Conservation (phyloP, 2,113 vertebrate species). For the Podarcis raffonei region DNA sequence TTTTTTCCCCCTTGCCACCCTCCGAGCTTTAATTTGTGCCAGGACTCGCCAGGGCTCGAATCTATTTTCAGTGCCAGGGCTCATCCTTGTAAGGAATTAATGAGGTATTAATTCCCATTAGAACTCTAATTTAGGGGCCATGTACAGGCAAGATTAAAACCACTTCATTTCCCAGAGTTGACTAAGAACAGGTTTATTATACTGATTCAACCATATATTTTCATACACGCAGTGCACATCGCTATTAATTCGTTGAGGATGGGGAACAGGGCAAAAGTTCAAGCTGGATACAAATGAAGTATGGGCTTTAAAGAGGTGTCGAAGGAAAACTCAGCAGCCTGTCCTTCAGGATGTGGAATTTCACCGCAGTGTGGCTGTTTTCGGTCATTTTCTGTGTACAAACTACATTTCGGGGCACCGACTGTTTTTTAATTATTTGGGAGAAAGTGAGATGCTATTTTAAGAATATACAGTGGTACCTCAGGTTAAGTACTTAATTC, state of each 20-base stretch:
- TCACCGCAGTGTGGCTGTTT: too few relatives aligned
- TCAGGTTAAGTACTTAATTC: too few relatives aligned
- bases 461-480: too few relatives aligned
- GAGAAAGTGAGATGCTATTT: too few relatives aligned
- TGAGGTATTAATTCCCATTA: constrained; percentile 41
- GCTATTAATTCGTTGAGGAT: not conserved
- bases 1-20: not conserved
- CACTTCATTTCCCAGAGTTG: constrained; percentile 18
- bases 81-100: constrained; percentile 36
- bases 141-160: constrained; percentile 33
- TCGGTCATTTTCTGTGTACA: too few relatives aligned
- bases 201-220: constrained; percentile 18
- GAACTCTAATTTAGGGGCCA: constrained; percentile 34
- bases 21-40: not conserved
- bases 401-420: too few relatives aligned
- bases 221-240: not conserved
- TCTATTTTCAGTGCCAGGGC: constrained; percentile 22
- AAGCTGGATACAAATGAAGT: not conserved
- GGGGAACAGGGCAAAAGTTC: not conserved
- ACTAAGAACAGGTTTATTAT: constrained; percentile 15
- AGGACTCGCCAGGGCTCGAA: constrained; percentile 10
- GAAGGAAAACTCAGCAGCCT: too few relatives aligned
- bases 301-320: not conserved
- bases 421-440: too few relatives aligned
- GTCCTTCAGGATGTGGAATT: too few relatives aligned